phyloP scores from a whole-genome alignment of 2,113 vertebrate species.

The Apistogramma diplotaenia region DNA sequence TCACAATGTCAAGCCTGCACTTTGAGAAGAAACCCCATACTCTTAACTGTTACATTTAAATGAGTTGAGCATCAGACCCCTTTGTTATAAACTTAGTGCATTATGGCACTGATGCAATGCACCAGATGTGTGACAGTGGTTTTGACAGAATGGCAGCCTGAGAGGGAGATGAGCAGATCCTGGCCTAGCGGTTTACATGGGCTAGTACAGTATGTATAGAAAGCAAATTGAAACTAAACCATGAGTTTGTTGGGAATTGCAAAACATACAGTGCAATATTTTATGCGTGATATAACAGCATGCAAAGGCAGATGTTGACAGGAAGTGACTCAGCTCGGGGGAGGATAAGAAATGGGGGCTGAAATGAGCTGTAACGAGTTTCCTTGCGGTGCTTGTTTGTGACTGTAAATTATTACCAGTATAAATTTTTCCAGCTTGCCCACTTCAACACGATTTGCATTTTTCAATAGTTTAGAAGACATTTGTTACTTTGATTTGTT shows the following conservation, averaged over 20 bases:
- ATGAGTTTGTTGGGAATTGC: not conserved
- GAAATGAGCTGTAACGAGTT: not conserved
- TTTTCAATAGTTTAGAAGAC: not conserved
- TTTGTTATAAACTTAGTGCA: not conserved
- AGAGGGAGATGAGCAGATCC: not conserved
- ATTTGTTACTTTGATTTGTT: slow-evolving; percentile 19
- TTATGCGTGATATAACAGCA: not conserved
- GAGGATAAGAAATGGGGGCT: not conserved
- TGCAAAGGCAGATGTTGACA: not conserved
- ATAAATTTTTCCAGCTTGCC: not conserved
- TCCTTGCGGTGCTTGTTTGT: not conserved
- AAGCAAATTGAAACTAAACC: not conserved
- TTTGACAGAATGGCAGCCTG: not conserved
- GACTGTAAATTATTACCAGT: not conserved
- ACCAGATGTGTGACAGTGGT: not conserved
- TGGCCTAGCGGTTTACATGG: not conserved
- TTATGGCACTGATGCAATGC: not conserved
- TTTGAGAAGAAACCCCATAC: too few species aligned
- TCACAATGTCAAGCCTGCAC: too few species aligned
- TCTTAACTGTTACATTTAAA: too few species aligned
- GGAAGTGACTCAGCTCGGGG: not conserved
- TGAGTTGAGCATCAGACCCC: too few species aligned
- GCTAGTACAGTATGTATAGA: not conserved
- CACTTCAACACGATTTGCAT: slow-evolving; percentile 40
- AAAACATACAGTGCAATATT: not conserved